A percentile compares a stretch with the other conserved stretches of the same genome.
Conservation (phyloP, 2,888 invertebrate genomes). For the Acholoe squamosa region DNA sequence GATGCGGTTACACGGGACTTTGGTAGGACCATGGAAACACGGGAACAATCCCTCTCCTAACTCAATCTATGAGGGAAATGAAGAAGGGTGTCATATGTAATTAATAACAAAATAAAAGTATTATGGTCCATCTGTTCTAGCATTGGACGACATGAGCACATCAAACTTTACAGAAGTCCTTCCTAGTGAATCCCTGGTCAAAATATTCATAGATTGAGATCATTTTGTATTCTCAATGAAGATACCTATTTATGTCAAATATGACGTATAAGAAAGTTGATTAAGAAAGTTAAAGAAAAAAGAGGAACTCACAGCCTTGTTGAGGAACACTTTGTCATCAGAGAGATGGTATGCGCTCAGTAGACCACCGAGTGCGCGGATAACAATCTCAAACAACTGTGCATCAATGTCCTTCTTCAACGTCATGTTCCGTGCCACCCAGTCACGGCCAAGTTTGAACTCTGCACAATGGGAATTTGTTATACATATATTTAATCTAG, state of each 20-base stretch:
- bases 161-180: too few species aligned
- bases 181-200: too few species aligned
- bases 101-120: too few species aligned
- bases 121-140: too few species aligned
- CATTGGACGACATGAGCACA: too few species aligned
- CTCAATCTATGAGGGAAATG: constrained; percentile 85
- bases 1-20: constrained; percentile 95
- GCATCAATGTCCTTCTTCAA: constrained; percentile 89
- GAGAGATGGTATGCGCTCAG: constrained; percentile 95
- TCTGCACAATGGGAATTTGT: constrained; percentile 73
- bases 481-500: constrained; percentile 50
- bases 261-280: too few species aligned
- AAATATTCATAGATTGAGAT: too few species aligned
- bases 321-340: constrained; percentile 92
- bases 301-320: constrained; percentile 89
- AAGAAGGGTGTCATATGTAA: too few species aligned
- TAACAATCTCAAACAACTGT: constrained; percentile 90
- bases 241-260: too few species aligned
- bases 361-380: constrained; percentile 95
- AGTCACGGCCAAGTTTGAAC: constrained; percentile 89
- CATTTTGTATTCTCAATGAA: too few species aligned
- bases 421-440: constrained; percentile 91
- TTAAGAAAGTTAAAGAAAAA: background rate
- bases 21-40: constrained; percentile 89
- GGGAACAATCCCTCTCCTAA: constrained; percentile 93